Percentiles rank a stretch among this genome's conserved stretches.
These are phyloP conservation scores for Tachina lurida DNA, from an alignment of 2,888 invertebrate genomes.

Conservation along the genomic window DNA sequence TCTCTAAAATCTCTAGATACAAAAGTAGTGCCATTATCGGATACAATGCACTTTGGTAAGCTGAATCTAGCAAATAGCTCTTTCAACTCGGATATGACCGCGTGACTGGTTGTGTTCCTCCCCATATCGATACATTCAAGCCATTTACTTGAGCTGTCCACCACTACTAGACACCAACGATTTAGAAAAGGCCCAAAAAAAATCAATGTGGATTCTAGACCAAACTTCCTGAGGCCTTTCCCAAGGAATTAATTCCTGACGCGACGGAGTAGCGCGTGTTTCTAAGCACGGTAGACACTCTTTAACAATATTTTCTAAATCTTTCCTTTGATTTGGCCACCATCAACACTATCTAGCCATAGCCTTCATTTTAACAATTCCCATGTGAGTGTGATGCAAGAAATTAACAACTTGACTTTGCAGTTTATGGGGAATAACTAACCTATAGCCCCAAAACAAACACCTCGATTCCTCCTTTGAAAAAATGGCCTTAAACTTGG, in stretches of 20 bases:
- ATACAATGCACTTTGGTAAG: constrained; percentile 21
- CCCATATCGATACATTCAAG: constrained; percentile 28
- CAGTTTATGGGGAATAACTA: background rate
- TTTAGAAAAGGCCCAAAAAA: constrained; percentile 18
- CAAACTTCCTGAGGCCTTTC: constrained; percentile 21
- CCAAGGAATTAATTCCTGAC: constrained; percentile 31
- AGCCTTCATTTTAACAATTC: constrained; percentile 17
- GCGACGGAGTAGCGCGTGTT: background rate
- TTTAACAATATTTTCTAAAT: background rate
- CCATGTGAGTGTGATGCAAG: no score
- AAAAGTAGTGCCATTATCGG: background rate
- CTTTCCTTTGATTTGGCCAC: background rate
- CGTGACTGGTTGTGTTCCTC: constrained; percentile 16
- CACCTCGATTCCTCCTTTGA: background rate
- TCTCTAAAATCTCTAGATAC: background rate
- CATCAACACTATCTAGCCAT: constrained; percentile 29
- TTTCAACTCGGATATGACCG: background rate
- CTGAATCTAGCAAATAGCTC: constrained; percentile 26
- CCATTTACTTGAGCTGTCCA: constrained; percentile 28
- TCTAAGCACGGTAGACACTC: background rate
- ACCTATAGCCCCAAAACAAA: constrained; percentile 8
- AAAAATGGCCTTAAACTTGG: background rate
- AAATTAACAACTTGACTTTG: no score
- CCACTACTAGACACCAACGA: constrained; percentile 8
- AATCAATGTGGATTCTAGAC: constrained; percentile 43